Base-by-base conservation (phyloP, 2,888 invertebrate species). In the Baccha elongata region DNA sequence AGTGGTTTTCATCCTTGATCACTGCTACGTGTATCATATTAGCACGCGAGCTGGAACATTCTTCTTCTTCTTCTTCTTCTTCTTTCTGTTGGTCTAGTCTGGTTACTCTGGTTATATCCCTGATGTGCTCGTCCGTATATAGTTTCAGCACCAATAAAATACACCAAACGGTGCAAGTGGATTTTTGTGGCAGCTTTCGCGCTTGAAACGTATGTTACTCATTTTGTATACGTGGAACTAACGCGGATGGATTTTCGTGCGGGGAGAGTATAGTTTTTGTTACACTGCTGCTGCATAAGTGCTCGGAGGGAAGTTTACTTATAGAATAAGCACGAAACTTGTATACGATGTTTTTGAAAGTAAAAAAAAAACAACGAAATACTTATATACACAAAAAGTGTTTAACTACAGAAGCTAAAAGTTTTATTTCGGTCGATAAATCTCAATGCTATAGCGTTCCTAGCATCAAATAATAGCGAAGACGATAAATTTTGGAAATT, bases 1-100 rank as follows among this genome's bases (percentile, higher is more conserved):
- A 81, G 81, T 81, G 81, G 81, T 81, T 81, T 81, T 76, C 76
- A 76, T 81, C 81, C 71, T 81, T 81, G 81, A 81, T 81, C 81
- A 81, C 81, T 62, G 81, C 29, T 81, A 76, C 81, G 81, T 81
- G 81, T 65, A 75, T 81, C 71, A 75, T 81, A 81, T 81, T 81
- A 75, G 71, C 75, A 75, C 81, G 71, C 46, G 46, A 75, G 40
- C 35, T 42, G 7, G 11, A 50, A 13, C 29, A 68, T 62, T 65
- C 50, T 52, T 75, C 52, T 35, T 23, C 44, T 60, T 37, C 52
- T 21, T 42, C 23, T 11, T 40, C 44, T 55, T 65, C 58, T 48
- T 23, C 21, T 52, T 69, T 62, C 29, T 11, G 23, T 23, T 4
- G 23, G 23, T 23, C 23, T 3, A 23, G 23, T 23, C 3, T 23